A percentile compares a stretch with the other conserved stretches of the same genome.
Conservation (phyloP, 1,140 invertebrate species). For the Apis dorsata region DNA sequence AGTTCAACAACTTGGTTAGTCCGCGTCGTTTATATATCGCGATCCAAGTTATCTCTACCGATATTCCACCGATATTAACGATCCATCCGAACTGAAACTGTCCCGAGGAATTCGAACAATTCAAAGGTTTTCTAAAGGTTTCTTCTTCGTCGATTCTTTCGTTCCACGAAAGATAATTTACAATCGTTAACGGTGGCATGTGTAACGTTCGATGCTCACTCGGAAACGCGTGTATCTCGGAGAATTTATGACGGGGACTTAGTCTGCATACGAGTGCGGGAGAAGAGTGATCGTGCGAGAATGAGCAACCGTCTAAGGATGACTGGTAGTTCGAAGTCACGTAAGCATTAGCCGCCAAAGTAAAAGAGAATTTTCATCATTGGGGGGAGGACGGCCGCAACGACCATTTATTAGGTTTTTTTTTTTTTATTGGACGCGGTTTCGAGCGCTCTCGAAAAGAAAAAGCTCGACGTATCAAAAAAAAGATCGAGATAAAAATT, state of each 20-base stretch:
- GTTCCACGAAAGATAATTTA: not conserved
- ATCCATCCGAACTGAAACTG: too few species aligned
- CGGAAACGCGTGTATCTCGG: too few species aligned
- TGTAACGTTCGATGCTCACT: not conserved
- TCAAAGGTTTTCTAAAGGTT: not conserved
- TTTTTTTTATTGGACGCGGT: not conserved
- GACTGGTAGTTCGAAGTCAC: too few species aligned
- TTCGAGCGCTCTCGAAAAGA: not conserved
- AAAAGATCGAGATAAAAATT: not conserved
- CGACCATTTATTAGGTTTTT: not conserved
- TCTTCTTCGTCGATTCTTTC: not conserved
- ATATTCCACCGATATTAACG: not conserved
- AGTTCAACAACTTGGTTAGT: not conserved
- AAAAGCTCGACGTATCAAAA: not conserved
- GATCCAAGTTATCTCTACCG: not conserved
- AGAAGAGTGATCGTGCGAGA: too few species aligned
- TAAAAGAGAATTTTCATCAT: too few species aligned
- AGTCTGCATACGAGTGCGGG: too few species aligned
- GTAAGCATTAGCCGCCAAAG: too few species aligned
- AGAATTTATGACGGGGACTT: too few species aligned
- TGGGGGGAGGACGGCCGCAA: not conserved
- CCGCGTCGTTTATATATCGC: too few species aligned
- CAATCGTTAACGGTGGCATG: not conserved
- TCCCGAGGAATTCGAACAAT: not conserved
- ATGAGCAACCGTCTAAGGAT: too few species aligned